These are phyloP conservation scores for Cydia splendana DNA, from an alignment of 1,140 invertebrate species.

Conservation along the genomic window DNA sequence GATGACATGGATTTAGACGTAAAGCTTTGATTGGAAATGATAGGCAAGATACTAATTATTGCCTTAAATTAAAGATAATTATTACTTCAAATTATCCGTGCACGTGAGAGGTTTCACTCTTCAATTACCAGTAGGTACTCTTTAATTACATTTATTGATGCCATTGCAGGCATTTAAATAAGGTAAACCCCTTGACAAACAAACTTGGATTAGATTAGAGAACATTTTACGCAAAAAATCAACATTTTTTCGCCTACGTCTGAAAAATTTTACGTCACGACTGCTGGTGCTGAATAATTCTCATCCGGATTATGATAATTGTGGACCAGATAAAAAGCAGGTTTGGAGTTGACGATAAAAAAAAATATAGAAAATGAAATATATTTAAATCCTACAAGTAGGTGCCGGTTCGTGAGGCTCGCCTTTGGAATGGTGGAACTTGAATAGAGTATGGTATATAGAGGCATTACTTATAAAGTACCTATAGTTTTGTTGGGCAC, in stretches of 20 bases:
- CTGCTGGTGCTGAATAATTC: conserved; percentile 9
- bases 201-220: neutral
- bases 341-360: neutral
- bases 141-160: neutral
- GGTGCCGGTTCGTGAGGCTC: too few relatives aligned
- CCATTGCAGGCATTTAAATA: neutral
- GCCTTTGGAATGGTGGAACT: neutral
- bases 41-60: too few relatives aligned
- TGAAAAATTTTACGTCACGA: neutral
- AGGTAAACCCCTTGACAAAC: neutral
- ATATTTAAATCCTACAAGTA: conserved; percentile 6
- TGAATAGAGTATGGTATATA: too few relatives aligned
- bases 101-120: neutral
- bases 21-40: too few relatives aligned
- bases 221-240: neutral
- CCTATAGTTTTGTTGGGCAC: conserved; percentile 47
- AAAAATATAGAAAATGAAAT: neutral
- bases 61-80: too few relatives aligned
- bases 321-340: neutral
- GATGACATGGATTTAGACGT: too few relatives aligned
- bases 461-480: neutral
- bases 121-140: too few relatives aligned
- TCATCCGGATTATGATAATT: neutral
- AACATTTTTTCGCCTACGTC: neutral
- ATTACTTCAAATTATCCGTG: neutral